These are phyloP conservation scores for Yoshiicerus persimilis DNA, from an alignment of 1,140 invertebrate genomes.

Conservation along the genomic window DNA sequence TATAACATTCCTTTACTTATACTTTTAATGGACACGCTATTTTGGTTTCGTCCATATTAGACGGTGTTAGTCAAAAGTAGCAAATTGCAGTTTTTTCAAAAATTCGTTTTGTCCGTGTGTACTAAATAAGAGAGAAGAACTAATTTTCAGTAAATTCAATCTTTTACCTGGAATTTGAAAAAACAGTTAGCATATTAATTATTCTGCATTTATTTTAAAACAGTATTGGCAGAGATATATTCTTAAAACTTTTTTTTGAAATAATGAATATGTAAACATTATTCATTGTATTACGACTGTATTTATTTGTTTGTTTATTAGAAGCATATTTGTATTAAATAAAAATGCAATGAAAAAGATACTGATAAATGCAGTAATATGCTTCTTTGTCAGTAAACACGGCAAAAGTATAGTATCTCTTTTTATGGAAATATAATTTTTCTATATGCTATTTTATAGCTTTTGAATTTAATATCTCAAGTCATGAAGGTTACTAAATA, in stretches of 20 bases:
- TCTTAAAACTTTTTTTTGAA: no score
- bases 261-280: no score
- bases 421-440: background rate
- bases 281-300: no score
- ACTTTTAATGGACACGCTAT: background rate
- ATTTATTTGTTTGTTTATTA: no score
- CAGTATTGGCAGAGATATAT: background rate
- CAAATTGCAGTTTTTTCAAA: background rate
- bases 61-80: background rate
- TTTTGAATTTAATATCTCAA: background rate
- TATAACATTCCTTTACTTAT: background rate
- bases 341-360: background rate
- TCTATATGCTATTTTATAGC: background rate
- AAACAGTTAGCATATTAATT: background rate
- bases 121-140: background rate
- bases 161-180: background rate
- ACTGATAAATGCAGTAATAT: background rate
- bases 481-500: background rate
- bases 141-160: background rate
- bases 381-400: background rate
- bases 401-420: background rate
- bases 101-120: background rate
- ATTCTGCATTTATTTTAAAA: background rate
- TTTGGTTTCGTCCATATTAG: background rate
- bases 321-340: background rate